These are phyloP conservation scores for Oreochromis mossambicus DNA, from an alignment of 2,797 vertebrate genomes.

Conservation along the genomic window DNA sequence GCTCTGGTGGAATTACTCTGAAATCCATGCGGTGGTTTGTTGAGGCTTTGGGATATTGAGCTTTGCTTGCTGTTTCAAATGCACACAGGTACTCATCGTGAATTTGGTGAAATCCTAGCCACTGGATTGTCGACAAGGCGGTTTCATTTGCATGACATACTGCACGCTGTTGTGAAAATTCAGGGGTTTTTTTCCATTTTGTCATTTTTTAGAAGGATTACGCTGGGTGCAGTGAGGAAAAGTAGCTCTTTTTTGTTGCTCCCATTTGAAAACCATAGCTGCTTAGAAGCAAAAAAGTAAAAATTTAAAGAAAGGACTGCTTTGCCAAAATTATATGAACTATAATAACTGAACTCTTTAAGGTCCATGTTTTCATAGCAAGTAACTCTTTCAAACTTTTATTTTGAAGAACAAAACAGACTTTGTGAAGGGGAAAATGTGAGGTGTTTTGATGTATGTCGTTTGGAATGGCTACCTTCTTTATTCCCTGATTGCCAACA, in stretches of 20 bases:
- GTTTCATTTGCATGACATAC: constrained; percentile 27
- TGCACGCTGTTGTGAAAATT: constrained; percentile 5
- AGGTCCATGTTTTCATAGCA: not conserved
- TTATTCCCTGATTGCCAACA: not conserved
- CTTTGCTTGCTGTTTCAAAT: not conserved
- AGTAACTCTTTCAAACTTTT: not conserved
- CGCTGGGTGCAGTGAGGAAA: not conserved
- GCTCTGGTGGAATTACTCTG: constrained; percentile 44
- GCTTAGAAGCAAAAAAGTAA: not conserved
- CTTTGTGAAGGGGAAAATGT: not conserved
- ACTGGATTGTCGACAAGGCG: not conserved
- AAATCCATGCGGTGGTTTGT: not conserved
- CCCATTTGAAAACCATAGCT: not conserved
- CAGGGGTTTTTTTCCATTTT: not conserved
- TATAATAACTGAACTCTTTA: not conserved
- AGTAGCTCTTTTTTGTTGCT: not conserved
- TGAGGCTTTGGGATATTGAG: not conserved
- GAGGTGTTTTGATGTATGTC: not conserved
- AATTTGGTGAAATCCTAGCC: constrained; percentile 16
- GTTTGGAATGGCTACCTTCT: not conserved
- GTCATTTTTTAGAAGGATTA: constrained; percentile 34
- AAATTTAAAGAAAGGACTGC: not conserved
- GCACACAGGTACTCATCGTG: constrained; percentile 38
- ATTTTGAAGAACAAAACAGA: not conserved
- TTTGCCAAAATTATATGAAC: not conserved